Conservation (phyloP, 1,140 invertebrate species). For the Polypedilum vanderplanki region DNA sequence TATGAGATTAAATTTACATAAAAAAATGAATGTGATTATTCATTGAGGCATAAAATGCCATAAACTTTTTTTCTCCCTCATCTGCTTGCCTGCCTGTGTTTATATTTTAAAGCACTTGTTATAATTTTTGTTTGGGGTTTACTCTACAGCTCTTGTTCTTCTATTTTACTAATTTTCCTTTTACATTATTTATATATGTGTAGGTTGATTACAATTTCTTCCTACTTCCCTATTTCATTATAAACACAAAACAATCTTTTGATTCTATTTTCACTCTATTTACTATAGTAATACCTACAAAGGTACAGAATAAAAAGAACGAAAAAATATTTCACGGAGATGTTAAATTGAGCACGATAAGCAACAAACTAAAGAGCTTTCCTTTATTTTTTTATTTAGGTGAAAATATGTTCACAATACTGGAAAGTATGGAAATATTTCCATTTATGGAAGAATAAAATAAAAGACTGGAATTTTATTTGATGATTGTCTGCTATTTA, state of each 20-base stretch:
- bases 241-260: not conserved
- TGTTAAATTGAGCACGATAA: not conserved
- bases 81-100: no score
- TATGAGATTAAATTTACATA: conserved; percentile 20
- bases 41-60: not conserved
- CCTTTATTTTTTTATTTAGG: not conserved
- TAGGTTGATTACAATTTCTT: not conserved
- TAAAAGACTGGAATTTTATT: not conserved
- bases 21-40: conserved; percentile 14
- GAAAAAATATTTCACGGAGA: not conserved
- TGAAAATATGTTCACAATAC: not conserved
- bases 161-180: not conserved
- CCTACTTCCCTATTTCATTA: not conserved
- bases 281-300: not conserved
- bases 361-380: not conserved
- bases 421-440: not conserved
- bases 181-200: not conserved
- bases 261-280: not conserved
- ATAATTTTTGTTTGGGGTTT: not conserved
- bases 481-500: not conserved
- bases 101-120: conserved; percentile 9
- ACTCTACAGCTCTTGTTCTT: not conserved
- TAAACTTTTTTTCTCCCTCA: no score
- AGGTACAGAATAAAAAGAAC: not conserved
- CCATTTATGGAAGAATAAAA: not conserved